These are phyloP conservation scores for Ditylenchus dipsaci DNA, from an alignment of 1,140 invertebrate species.

Conservation along the genomic window DNA sequence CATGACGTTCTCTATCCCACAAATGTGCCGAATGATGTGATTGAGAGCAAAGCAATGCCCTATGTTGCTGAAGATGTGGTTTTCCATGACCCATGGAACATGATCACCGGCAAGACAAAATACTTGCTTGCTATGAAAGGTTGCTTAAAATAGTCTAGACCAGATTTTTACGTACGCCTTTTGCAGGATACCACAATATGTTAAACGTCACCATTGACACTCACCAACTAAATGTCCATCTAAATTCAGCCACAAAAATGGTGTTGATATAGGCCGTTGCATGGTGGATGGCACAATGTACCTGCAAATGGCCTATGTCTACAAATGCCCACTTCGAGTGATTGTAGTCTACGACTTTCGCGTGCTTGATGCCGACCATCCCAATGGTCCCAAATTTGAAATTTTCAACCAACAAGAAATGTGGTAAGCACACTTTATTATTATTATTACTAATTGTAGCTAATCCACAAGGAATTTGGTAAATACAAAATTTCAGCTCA, in stretches of 20 bases:
- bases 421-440: not conserved
- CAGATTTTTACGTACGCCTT: not conserved
- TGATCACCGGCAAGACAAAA: not conserved
- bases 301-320: conserved; percentile 2
- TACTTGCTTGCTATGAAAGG: conserved; percentile 7
- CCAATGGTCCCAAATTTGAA: conserved; percentile 6
- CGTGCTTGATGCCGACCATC: conserved; percentile 3
- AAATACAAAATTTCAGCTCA: not conserved
- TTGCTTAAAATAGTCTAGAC: not conserved
- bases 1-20: conserved; percentile 6
- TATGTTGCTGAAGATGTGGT: conserved; percentile 5
- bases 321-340: conserved; percentile 1
- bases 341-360: conserved; percentile 11
- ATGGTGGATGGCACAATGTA: conserved; percentile 5
- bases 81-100: conserved; percentile 6
- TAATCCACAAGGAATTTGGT: not conserved
- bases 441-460: not conserved
- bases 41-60: conserved; percentile 4
- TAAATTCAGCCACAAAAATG: too few relatives aligned
- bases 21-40: not conserved
- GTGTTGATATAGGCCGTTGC: not conserved
- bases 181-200: conserved; percentile 16
- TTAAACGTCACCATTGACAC: conserved; percentile 6
- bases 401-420: conserved; percentile 7
- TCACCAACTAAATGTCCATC: conserved; percentile 4